Evolutionary conservation across 53 echinoderm and acorn worm genomes (phyloP).

Genomic region (Arbacia lixula): DNA sequence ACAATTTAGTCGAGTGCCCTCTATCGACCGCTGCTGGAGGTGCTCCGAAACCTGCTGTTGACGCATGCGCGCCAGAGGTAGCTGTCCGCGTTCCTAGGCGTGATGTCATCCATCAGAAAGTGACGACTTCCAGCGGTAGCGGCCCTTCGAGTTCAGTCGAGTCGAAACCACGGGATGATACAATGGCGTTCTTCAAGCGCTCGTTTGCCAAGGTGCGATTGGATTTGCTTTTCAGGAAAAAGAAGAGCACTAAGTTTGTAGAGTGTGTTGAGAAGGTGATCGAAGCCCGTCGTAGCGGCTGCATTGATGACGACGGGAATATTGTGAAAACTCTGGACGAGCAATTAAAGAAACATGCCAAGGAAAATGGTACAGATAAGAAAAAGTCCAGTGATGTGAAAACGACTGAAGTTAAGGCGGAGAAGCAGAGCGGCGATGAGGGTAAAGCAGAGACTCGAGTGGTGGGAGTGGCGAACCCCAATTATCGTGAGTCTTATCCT

Average conservation of each 20-base stretch:
- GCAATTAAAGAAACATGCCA: conserved; percentile 53
- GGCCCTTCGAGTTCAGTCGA: conserved; percentile 43
- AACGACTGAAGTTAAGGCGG: no score
- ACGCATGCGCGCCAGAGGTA: conserved; percentile 1
- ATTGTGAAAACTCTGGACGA: conserved; percentile 70
- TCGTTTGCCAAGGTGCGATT: conserved; percentile 70
- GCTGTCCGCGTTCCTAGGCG: background rate
- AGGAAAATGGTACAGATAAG: conserved; percentile 14
- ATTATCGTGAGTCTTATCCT: conserved; percentile 77
- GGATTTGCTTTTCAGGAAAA: conserved; percentile 75
- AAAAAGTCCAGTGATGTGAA: no score
- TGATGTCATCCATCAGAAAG: conserved; percentile 52
- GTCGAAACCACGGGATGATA: conserved; percentile 47
- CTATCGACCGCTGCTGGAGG: conserved; percentile 27
- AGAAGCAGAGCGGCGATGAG: background rate
- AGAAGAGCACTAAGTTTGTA: conserved; percentile 80
- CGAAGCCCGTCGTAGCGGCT: conserved; percentile 89
- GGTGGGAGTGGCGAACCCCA: conserved; percentile 45
- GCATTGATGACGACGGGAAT: conserved; percentile 93
- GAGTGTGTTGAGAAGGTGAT: conserved; percentile 86
- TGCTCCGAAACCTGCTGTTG: background rate
- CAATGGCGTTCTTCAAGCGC: conserved; percentile 88
- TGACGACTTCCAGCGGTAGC: background rate
- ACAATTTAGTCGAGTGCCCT: conserved; percentile 39
- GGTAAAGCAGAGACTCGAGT: background rate